These are phyloP conservation scores for Drosophila nigrodunni DNA, from an alignment of 1,140 invertebrate genomes.

Conservation along the genomic window DNA sequence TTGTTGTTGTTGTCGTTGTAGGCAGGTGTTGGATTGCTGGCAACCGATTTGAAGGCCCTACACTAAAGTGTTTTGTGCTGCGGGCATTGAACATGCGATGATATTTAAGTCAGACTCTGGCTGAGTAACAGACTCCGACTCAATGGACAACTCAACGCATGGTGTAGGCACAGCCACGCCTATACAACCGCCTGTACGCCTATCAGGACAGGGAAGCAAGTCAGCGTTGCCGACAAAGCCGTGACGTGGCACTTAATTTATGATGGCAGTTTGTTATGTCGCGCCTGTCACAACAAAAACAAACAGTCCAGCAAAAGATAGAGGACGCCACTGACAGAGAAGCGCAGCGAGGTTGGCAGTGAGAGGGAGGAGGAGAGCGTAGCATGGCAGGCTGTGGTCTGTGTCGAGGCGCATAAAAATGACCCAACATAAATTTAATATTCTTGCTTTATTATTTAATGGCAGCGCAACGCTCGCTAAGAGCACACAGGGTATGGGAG, in stretches of 20 bases:
- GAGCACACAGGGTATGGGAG: background rate
- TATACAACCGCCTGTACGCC: constrained; percentile 5
- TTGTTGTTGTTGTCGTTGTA: background rate
- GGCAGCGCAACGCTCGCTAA: constrained; percentile 29
- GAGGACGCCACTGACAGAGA: constrained; percentile 49
- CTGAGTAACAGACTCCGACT: constrained; percentile 27
- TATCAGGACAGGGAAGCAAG: background rate
- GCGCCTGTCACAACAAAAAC: constrained; percentile 80
- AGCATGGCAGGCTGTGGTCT: constrained; percentile 9
- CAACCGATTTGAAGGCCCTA: constrained; percentile 22
- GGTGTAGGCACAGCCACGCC: constrained; percentile 11
- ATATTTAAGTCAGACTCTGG: constrained; percentile 28
- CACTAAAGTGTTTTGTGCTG: constrained; percentile 38
- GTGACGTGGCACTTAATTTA: constrained; percentile 82
- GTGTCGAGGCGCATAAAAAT: constrained; percentile 70
- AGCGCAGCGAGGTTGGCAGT: constrained; percentile 28
- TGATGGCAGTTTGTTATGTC: constrained; percentile 84
- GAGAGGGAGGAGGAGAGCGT: constrained; percentile 6
- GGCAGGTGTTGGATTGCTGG: constrained; percentile 42
- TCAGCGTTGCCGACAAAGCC: constrained; percentile 56
- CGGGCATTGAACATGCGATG: constrained; percentile 36
- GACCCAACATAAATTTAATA: constrained; percentile 84
- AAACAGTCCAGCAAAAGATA: constrained; percentile 69
- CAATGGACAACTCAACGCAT: constrained; percentile 60
- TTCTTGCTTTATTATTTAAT: constrained; percentile 84